phyloP scores from a whole-genome alignment of 64 coral and sea anemone genomes.

The Cladopsammia gracilis region DNA sequence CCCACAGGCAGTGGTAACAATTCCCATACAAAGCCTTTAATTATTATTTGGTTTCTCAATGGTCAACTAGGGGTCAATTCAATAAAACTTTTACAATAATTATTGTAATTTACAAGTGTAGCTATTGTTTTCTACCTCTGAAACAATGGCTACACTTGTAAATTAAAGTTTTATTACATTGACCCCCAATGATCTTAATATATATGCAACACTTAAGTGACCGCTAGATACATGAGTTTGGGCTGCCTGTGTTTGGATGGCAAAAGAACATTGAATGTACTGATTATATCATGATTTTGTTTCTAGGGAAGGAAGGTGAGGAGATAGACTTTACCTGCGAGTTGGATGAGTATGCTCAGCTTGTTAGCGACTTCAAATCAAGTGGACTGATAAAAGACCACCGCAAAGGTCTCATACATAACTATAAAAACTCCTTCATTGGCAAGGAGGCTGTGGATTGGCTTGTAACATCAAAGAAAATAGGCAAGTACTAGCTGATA shows the following conservation, averaged over 20 bases:
- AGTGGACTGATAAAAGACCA: conserved; percentile 92
- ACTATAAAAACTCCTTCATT: conserved; percentile 85
- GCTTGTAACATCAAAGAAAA: conserved; percentile 68
- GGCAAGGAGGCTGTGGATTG: conserved; percentile 96
- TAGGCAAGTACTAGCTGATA: conserved; percentile 47
- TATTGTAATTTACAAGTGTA: too few relatives aligned
- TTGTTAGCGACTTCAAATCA: conserved; percentile 88
- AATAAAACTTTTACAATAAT: too few relatives aligned
- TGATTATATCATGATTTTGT: background rate
- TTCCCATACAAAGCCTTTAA: too few relatives aligned
- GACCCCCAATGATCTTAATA: too few relatives aligned
- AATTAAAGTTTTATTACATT: too few relatives aligned
- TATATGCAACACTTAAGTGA: too few relatives aligned
- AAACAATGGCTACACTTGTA: too few relatives aligned
- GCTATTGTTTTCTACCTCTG: too few relatives aligned
- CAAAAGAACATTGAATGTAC: background rate
- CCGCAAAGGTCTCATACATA: conserved; percentile 62
- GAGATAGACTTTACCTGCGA: conserved; percentile 88
- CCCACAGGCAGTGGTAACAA: too few relatives aligned
- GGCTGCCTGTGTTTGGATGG: background rate
- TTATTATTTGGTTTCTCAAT: too few relatives aligned
- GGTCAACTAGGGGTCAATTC: too few relatives aligned
- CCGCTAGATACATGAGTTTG: background rate
- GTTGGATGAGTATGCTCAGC: conserved; percentile 91
- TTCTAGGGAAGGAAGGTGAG: conserved; percentile 27